Evolutionary conservation across 2,888 invertebrate species (phyloP).

Genomic region (Mesoligia furuncula): DNA sequence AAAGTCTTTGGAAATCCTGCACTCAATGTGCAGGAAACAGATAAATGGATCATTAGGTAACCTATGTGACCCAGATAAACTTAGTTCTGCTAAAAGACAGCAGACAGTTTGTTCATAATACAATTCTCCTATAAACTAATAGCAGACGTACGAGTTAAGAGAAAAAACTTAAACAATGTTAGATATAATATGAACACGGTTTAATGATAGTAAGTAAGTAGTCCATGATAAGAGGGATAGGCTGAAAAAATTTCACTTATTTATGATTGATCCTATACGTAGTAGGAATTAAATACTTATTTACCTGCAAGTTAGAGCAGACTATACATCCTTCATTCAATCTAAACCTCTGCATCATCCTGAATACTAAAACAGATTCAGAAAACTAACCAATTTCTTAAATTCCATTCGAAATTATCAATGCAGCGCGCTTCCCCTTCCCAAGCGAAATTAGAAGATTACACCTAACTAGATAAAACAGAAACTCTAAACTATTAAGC

Average conservation of each 20-base stretch:
- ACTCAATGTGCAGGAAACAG: conserved; percentile 44
- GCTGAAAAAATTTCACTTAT: not conserved
- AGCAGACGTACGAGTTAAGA: not conserved
- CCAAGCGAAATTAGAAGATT: conserved; percentile 34
- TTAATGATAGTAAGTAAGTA: not conserved
- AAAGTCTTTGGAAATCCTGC: conserved; percentile 27
- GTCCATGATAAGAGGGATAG: too few relatives aligned
- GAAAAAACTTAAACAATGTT: not conserved
- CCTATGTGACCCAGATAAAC: conserved; percentile 28
- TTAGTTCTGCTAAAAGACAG: conserved; percentile 10
- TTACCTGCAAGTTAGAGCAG: not conserved
- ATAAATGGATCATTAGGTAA: conserved; percentile 45
- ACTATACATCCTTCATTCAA: not conserved
- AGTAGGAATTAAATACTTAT: not conserved
- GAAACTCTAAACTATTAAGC: conserved; percentile 49
- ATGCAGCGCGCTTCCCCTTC: not conserved
- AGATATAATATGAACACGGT: not conserved
- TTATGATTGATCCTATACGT: not conserved
- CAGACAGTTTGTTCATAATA: not conserved
- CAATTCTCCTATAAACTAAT: not conserved
- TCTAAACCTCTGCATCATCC: not conserved
- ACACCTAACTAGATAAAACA: conserved; percentile 44
- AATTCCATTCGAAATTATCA: not conserved
- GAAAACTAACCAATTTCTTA: not conserved
- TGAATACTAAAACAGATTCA: not conserved